A percentile compares a stretch with the other conserved stretches of the same genome.
These are phyloP conservation scores for Hephaestus fuliginosus DNA, from an alignment of 2,797 vertebrate species.

Conservation along the genomic window DNA sequence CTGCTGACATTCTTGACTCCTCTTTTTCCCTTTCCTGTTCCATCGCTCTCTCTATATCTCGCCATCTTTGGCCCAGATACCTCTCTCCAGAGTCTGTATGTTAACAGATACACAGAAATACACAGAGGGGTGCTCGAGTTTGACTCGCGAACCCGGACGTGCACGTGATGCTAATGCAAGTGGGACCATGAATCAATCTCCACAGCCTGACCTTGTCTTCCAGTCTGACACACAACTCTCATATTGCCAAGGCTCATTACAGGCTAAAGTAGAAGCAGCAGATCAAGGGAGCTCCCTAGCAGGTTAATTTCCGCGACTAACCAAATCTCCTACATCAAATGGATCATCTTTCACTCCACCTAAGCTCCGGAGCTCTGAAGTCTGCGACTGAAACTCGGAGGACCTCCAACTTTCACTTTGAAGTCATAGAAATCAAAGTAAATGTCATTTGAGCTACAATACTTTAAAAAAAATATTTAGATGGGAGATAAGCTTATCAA, in stretches of 20 bases:
- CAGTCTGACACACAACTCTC: constrained; percentile 61
- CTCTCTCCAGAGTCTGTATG: constrained; percentile 24
- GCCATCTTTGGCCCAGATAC: constrained; percentile 33
- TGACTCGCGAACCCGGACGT: neutral
- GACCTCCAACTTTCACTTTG: constrained; percentile 72
- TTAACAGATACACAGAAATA: constrained; percentile 39
- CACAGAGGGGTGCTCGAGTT: constrained; percentile 25
- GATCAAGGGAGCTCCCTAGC: constrained; percentile 77
- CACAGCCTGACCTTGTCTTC: constrained; percentile 37
- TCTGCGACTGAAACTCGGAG: constrained; percentile 56
- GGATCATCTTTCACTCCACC: constrained; percentile 78
- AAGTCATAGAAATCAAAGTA: constrained; percentile 70
- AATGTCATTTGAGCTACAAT: constrained; percentile 60
- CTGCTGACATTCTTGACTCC: constrained; percentile 12
- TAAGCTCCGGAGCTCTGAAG: constrained; percentile 71
- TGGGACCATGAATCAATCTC: constrained; percentile 37
- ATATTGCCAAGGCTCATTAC: constrained; percentile 76
- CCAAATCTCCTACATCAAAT: constrained; percentile 79
- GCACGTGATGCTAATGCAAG: constrained; percentile 43
- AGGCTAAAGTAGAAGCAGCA: constrained; percentile 68
- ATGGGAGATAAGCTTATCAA: constrained; percentile 73
- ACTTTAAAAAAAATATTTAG: constrained; percentile 63
- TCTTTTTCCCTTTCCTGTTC: constrained; percentile 23
- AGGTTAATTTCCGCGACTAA: constrained; percentile 82
- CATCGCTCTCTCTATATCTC: constrained; percentile 42